Evolutionary conservation across 2,113 vertebrate species (phyloP).

Genomic region (Salvelinus sp.): DNA sequence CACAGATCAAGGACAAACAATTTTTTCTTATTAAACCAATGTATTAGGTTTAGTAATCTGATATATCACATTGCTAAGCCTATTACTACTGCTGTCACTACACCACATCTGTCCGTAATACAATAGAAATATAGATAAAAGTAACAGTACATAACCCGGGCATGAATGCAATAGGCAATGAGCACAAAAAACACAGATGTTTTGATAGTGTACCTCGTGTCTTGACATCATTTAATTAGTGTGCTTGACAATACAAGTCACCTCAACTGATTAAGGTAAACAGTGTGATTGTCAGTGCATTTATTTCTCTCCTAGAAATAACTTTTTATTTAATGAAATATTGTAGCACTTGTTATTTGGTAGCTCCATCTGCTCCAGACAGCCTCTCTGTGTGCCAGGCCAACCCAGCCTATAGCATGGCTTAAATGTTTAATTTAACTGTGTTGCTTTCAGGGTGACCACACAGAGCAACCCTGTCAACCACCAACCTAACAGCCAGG

Average conservation of each 20-base stretch:
- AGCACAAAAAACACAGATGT: slow-evolving; percentile 52
- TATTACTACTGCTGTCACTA: background rate
- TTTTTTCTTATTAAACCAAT: no score
- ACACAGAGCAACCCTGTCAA: slow-evolving; percentile 47
- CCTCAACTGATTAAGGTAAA: slow-evolving; percentile 56
- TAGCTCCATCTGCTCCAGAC: background rate
- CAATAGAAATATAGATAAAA: background rate
- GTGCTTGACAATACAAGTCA: slow-evolving; percentile 41
- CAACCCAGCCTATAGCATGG: background rate
- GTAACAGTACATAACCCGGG: background rate
- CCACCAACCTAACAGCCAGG: slow-evolving; percentile 37
- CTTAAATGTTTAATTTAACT: slow-evolving; percentile 40
- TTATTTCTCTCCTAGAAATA: slow-evolving; percentile 34
- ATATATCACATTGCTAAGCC: no score
- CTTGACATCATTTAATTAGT: slow-evolving; percentile 61
- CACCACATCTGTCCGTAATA: background rate
- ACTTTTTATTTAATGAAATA: slow-evolving; percentile 62
- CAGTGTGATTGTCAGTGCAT: slow-evolving; percentile 62
- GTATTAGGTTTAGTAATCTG: no score
- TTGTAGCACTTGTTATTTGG: slow-evolving; percentile 9
- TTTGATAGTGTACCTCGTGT: slow-evolving; percentile 46
- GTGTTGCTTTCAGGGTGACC: slow-evolving; percentile 51
- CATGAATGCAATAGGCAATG: slow-evolving; percentile 5
- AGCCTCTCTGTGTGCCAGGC: slow-evolving; percentile 21
- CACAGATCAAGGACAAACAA: no score